phyloP scores from a whole-genome alignment of 2,113 vertebrate species.

The Sylvia atricapilla region DNA sequence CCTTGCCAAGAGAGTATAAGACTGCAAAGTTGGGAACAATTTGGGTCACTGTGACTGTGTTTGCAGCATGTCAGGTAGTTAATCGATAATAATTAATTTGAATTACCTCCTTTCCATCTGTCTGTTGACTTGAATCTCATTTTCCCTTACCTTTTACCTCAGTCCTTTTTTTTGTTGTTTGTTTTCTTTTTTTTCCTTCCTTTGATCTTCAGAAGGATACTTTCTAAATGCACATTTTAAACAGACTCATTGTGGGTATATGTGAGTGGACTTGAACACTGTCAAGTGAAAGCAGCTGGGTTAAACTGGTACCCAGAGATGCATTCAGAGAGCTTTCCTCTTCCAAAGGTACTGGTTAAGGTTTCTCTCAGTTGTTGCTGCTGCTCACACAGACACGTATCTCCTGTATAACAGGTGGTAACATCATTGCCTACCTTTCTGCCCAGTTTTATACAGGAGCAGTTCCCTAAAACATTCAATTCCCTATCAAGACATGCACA shows the following conservation, averaged over 20 bases:
- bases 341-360: neutral
- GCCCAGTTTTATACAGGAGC: neutral
- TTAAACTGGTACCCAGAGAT: neutral
- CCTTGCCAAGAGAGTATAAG: neutral
- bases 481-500: neutral
- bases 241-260: neutral
- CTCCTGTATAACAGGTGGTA: neutral
- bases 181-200: neutral
- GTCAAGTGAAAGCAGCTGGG: neutral
- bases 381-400: neutral
- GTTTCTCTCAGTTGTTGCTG: neutral
- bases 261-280: neutral
- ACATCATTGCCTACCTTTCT: neutral
- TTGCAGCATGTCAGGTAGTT: neutral
- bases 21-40: neutral
- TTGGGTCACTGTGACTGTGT: neutral
- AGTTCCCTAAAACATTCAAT: neutral
- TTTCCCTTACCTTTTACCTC: neutral
- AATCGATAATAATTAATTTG: neutral
- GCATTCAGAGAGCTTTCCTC: neutral
- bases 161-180: neutral
- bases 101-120: conserved; percentile 3
- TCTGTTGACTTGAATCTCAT: neutral
- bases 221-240: neutral
- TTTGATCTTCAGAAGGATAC: neutral